Percentiles rank a stretch among this genome's conserved stretches.
phyloP scores from a whole-genome alignment of 2,113 vertebrate genomes.

The Dasyornis broadbenti region DNA sequence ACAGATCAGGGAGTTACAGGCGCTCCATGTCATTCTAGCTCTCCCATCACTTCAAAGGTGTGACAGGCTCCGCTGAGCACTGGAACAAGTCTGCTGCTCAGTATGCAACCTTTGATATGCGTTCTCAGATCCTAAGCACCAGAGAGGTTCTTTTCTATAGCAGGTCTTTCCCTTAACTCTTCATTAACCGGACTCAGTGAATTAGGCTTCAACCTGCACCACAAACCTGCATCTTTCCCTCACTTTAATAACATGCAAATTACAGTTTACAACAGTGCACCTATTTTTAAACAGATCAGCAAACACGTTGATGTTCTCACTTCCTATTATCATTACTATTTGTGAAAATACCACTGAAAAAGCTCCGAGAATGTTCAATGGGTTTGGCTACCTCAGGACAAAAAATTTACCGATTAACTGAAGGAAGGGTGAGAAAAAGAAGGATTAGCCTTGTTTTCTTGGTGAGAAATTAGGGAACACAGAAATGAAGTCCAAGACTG shows the following conservation, averaged over 20 bases:
- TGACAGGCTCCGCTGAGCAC: not conserved
- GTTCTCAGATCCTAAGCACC: not conserved
- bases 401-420: not conserved
- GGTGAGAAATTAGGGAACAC: not conserved
- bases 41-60: not conserved
- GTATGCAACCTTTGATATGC: not conserved
- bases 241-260: not conserved
- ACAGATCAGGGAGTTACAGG: not conserved
- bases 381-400: not conserved
- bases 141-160: not conserved
- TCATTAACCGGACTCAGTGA: not conserved
- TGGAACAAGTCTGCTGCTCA: not conserved
- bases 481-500: not conserved
- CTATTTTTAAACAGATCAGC: not conserved
- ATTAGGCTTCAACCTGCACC: not conserved
- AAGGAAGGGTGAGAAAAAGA: not conserved
- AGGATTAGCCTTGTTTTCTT: not conserved
- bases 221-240: not conserved
- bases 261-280: fast-evolving
- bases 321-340: not conserved
- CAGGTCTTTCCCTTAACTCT: not conserved
- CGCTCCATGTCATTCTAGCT: not conserved
- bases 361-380: not conserved
- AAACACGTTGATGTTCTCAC: not conserved
- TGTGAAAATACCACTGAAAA: not conserved